A percentile compares a stretch with the other conserved stretches of the same genome.
Conservation (phyloP, 2,113 vertebrate species). For the Gymnocephalus cernua region DNA sequence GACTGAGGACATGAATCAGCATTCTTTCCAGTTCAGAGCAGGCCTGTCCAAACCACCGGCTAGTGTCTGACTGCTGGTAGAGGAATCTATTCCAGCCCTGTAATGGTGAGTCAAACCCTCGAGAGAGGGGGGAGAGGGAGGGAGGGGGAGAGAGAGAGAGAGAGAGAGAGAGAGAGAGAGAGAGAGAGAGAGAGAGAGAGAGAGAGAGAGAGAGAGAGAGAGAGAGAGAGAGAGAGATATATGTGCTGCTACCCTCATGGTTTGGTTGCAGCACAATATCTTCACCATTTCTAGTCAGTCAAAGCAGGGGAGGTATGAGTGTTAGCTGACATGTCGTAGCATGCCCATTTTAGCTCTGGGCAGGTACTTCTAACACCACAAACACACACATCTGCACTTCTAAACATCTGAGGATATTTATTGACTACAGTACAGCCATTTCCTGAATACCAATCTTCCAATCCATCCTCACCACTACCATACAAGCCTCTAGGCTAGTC, state of each 20-base stretch:
- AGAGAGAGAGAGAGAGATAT: background rate
- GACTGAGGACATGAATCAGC: constrained; percentile 57
- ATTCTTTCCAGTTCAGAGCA: constrained; percentile 59
- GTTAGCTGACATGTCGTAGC: constrained; percentile 42
- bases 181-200: no score
- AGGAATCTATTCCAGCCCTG: constrained; percentile 34
- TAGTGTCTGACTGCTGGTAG: constrained; percentile 44
- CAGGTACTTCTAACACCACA: constrained; percentile 29
- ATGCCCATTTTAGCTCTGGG: constrained; percentile 38
- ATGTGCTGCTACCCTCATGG: constrained; percentile 19
- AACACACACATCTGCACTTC: background rate
- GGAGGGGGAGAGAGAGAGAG: background rate
- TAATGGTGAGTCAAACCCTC: constrained; percentile 28
- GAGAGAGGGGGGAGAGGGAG: no score
- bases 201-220: no score
- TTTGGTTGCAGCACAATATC: background rate
- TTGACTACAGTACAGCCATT: background rate
- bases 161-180: no score
- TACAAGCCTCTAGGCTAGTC: background rate
- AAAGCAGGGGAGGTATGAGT: constrained; percentile 22
- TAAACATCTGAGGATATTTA: background rate
- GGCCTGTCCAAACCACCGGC: constrained; percentile 45
- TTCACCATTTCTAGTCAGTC: constrained; percentile 17
- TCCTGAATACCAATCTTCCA: background rate
- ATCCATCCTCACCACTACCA: background rate